These are phyloP conservation scores for Melitaea cinxia DNA, from an alignment of 1,140 invertebrate genomes.

Conservation along the genomic window DNA sequence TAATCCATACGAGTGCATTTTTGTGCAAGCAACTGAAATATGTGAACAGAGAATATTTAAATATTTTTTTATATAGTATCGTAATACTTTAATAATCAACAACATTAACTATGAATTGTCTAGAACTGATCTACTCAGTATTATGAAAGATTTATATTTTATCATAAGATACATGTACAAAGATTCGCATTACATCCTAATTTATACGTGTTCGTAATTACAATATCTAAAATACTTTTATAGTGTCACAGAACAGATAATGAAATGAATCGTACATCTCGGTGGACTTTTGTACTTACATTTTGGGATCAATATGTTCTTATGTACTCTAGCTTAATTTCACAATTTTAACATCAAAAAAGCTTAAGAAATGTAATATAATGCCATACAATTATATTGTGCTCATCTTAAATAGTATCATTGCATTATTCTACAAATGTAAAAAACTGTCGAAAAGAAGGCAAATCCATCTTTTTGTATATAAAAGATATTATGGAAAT, in stretches of 20 bases:
- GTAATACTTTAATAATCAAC: conserved; percentile 56
- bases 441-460: conserved; percentile 43
- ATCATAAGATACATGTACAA: conserved; percentile 11
- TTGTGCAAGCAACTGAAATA: conserved; percentile 46
- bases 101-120: conserved; percentile 57
- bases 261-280: conserved; percentile 18
- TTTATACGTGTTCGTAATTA: conserved; percentile 1
- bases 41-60: conserved; percentile 44
- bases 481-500: not conserved
- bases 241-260: conserved; percentile 2
- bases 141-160: conserved; percentile 11
- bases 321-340: conserved; percentile 24
- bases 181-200: not conserved
- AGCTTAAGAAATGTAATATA: conserved; percentile 37
- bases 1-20: conserved; percentile 42
- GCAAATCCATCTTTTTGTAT: conserved; percentile 12
- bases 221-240: conserved; percentile 3
- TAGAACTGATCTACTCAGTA: conserved; percentile 44
- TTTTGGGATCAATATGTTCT: conserved; percentile 68
- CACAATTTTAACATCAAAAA: conserved; percentile 18
- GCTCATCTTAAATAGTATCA: conserved; percentile 1
- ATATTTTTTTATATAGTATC: conserved; percentile 25
- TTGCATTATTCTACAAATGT: conserved; percentile 13
- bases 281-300: conserved; percentile 60
- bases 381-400: conserved; percentile 18